A percentile compares a stretch with the other conserved stretches of the same genome.
phyloP scores from a whole-genome alignment of 2,797 vertebrate species.

The Odontamblyopus rebecca region DNA sequence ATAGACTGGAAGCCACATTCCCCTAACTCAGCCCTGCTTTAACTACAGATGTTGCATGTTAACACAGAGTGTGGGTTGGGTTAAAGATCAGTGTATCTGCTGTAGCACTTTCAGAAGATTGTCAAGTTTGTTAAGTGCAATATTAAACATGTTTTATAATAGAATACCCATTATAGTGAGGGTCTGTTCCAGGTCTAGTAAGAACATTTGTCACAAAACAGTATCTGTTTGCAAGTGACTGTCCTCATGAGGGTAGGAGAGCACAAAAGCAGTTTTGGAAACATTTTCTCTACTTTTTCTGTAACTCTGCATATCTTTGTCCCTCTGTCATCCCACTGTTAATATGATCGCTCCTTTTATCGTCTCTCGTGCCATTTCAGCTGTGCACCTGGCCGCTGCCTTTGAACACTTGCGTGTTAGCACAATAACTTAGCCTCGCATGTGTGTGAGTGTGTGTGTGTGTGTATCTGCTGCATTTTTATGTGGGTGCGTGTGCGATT shows the following conservation, averaged over 20 bases:
- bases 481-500: conserved; percentile 61
- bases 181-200: too few relatives aligned
- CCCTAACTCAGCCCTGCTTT: too few relatives aligned
- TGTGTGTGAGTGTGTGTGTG: conserved; percentile 53
- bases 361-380: conserved; percentile 69
- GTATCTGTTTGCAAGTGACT: not conserved
- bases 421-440: conserved; percentile 62
- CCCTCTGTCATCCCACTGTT: conserved; percentile 75
- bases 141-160: too few relatives aligned
- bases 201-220: too few relatives aligned
- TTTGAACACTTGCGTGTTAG: conserved; percentile 74
- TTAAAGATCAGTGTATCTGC: too few relatives aligned
- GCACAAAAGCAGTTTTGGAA: conserved; percentile 42
- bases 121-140: too few relatives aligned
- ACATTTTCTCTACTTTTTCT: conserved; percentile 55
- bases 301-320: conserved; percentile 69
- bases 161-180: too few relatives aligned
- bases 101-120: too few relatives aligned
- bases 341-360: conserved; percentile 72
- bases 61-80: too few relatives aligned
- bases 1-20: too few relatives aligned
- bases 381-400: conserved; percentile 75
- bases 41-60: too few relatives aligned
- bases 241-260: not conserved
- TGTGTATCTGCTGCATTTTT: conserved; percentile 56